phyloP scores from a whole-genome alignment of 2,113 vertebrate genomes.

The Cavia aperea region DNA sequence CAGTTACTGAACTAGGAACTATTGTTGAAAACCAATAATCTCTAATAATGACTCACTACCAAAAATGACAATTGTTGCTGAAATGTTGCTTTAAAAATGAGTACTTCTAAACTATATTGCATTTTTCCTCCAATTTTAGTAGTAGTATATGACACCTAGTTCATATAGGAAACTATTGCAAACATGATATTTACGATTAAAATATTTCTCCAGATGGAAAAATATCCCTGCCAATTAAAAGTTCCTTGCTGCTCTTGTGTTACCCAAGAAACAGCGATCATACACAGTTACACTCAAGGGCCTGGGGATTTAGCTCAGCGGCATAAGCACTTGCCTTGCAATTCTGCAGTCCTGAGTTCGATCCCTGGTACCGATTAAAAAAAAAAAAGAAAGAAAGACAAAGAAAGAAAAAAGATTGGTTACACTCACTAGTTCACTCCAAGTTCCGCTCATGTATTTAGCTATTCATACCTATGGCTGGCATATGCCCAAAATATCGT shows the following conservation, averaged over 20 bases:
- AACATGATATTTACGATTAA: neutral
- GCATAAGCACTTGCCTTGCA: too few species aligned
- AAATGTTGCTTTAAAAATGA: conserved; percentile 19
- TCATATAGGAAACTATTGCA: neutral
- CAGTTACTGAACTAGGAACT: neutral
- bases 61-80: neutral
- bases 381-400: too few species aligned
- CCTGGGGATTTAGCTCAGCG: too few species aligned
- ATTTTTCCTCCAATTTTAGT: neutral
- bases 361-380: too few species aligned
- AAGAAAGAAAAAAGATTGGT: neutral
- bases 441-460: neutral
- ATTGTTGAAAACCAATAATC: neutral
- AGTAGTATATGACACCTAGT: neutral
- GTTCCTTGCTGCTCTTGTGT: neutral
- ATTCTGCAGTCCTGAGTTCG: too few species aligned
- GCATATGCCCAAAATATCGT: neutral
- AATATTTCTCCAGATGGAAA: neutral
- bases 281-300: too few species aligned
- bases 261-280: neutral
- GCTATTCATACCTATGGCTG: neutral
- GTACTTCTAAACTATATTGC: conserved; percentile 9
- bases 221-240: neutral
- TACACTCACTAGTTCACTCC: neutral
- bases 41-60: neutral